Evolutionary conservation across 2,797 vertebrate species (phyloP), one percentile per base, ranked within the genome.

Genomic region (Steatocranus sp.): DNA sequence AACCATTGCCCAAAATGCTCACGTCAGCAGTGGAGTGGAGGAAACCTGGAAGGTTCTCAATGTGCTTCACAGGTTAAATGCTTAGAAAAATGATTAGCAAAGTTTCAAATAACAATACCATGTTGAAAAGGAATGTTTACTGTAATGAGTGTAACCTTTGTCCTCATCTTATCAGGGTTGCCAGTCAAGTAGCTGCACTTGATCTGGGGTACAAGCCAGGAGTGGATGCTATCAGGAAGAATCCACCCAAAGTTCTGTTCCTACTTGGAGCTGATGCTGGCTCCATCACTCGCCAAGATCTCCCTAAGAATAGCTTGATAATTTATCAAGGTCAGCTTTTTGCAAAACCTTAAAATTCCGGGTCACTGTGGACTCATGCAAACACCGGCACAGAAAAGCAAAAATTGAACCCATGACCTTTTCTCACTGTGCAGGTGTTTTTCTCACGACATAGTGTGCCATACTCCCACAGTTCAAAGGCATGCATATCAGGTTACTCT

Each of bases 201-300:
- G 97, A 98, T 90, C 95, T 98, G 84, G 97, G 98, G 36, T 98
- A 97, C 96, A 97, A 97, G 91, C 96, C 97, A 93, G 97, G 97
- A 77, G 96, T 98, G 25, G 97, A 98, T 9, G 92, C 94, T 50
- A 95, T 98, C 87, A 96, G 96, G 83, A 97, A 96, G 87, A 96
- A 92, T 79, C 96, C 96, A 86, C 97, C 97, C 30, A 97, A 97
- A 94, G 91, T 97, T 41, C 73, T 98, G 11, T 97, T 97, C 92
- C 96, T 99, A 11, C 86, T 98, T n/a, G 98, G 97, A 87, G 98
- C 98, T 80, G 98, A 98, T 93, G 95, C 95, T 0, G 96, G 97
- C 82, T 97, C 96, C 86, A 83, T 98, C 87, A 97, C 97, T 54
- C 96, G 96, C 79, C 95, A 97, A 81, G 97, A 98, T 89, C 96